phyloP scores from a whole-genome alignment of 2,113 vertebrate genomes.

The Anser cygnoides region DNA sequence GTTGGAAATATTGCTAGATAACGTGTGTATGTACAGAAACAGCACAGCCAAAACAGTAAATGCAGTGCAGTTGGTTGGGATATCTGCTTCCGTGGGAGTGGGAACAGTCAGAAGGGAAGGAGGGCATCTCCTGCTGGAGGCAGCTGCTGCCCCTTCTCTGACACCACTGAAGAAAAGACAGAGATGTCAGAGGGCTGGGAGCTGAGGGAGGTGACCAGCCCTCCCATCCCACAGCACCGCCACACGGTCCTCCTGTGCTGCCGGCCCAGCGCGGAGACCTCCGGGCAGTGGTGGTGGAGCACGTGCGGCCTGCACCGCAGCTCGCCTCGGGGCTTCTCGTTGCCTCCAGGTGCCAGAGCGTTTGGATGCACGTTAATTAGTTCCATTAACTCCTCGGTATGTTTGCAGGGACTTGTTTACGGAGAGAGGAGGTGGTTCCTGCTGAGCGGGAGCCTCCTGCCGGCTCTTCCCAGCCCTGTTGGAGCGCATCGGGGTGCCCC shows the following conservation, averaged over 20 bases:
- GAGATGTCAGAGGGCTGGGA: background rate
- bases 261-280: background rate
- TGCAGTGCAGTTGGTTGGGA: background rate
- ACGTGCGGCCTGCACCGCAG: background rate
- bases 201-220: too few species aligned
- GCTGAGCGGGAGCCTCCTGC: background rate
- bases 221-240: too few species aligned
- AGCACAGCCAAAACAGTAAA: background rate
- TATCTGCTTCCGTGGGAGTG: background rate
- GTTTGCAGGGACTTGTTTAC: background rate
- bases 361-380: background rate
- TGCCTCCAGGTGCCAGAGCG: fast-evolving
- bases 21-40: fast-evolving
- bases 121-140: fast-evolving
- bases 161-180: background rate
- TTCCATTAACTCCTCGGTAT: background rate
- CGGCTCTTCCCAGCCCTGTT: background rate
- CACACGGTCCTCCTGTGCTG: background rate
- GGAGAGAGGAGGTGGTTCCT: background rate
- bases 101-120: background rate
- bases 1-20: background rate
- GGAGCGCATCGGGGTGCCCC: background rate
- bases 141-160: background rate
- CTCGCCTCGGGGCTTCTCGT: background rate
- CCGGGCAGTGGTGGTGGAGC: background rate